Percentiles rank a stretch among this genome's conserved stretches.
phyloP scores from a whole-genome alignment of 2,113 vertebrate species.

The Coryphaenoides rupestris region DNA sequence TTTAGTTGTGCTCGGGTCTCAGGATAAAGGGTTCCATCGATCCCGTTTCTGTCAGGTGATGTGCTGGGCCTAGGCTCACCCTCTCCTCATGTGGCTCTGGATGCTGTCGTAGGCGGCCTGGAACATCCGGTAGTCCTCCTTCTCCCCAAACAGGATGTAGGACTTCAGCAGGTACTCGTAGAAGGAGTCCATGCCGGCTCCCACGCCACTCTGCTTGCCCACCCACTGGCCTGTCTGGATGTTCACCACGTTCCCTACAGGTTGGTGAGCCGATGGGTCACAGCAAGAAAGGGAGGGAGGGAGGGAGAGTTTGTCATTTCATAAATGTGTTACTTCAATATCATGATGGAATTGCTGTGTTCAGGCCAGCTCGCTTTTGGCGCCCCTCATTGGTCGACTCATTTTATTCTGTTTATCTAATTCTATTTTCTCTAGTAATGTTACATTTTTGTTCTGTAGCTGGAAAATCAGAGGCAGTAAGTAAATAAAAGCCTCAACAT shows the following conservation, averaged over 20 bases:
- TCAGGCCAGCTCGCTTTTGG: too few relatives aligned
- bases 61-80: slow-evolving; percentile 77
- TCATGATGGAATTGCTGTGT: neutral
- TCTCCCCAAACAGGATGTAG: slow-evolving; percentile 96
- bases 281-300: neutral
- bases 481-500: too few relatives aligned
- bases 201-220: slow-evolving; percentile 94
- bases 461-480: too few relatives aligned
- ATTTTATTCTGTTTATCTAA: too few relatives aligned
- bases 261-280: neutral
- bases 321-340: too few relatives aligned
- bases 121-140: slow-evolving; percentile 94
- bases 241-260: slow-evolving; percentile 91
- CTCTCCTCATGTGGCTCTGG: slow-evolving; percentile 90
- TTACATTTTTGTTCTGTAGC: too few relatives aligned
- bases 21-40: too few relatives aligned
- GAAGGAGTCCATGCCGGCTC: slow-evolving; percentile 94
- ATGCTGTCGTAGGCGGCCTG: slow-evolving; percentile 88
- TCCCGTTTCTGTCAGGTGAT: too few relatives aligned
- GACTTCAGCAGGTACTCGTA: slow-evolving; percentile 97
- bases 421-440: too few relatives aligned
- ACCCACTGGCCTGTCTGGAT: slow-evolving; percentile 98
- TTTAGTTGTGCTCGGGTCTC: neutral
- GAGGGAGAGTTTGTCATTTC: neutral
- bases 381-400: too few relatives aligned